Evolutionary conservation across 30 jellyfish, hydroid and myxozoan genomes (phyloP).

Genomic region (Aurelia coerulea): DNA sequence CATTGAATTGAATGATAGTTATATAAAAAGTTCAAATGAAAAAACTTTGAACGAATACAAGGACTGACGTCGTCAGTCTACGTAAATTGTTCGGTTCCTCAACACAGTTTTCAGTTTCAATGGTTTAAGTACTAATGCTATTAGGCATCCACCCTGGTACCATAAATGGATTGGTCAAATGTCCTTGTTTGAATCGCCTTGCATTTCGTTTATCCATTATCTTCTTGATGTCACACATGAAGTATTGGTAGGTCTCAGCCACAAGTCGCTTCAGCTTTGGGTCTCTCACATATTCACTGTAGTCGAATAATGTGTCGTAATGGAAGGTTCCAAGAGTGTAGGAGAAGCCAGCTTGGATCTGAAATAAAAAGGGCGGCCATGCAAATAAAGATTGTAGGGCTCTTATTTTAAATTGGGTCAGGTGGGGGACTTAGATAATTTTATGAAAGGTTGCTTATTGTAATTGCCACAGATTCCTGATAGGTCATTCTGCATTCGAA

Average conservation of each 20-base stretch:
- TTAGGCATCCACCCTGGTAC: conserved; percentile 60
- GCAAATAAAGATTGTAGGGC: too few species aligned
- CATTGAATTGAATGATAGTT: too few species aligned
- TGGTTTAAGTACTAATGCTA: conserved; percentile 39
- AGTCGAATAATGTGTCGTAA: conserved; percentile 60
- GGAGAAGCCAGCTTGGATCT: conserved; percentile 47
- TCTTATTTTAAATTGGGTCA: too few species aligned
- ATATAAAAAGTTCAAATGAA: too few species aligned
- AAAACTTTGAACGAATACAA: too few species aligned
- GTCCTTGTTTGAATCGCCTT: conserved; percentile 25
- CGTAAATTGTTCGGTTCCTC: too few species aligned
- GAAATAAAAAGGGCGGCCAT: not conserved
- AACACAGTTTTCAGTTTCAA: too few species aligned
- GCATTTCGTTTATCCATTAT: conserved; percentile 30
- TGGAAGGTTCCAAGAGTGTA: conserved; percentile 28
- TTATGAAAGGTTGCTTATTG: too few species aligned
- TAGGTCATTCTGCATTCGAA: too few species aligned
- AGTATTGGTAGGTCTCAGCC: not conserved
- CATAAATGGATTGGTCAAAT: conserved; percentile 60
- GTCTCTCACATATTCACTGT: conserved; percentile 9
- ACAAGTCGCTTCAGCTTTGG: conserved; percentile 11
- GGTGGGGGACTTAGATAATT: too few species aligned
- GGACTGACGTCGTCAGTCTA: too few species aligned
- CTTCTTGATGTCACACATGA: not conserved
- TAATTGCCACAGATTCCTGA: too few species aligned